These are phyloP conservation scores for Bradypodion ventrale DNA, from an alignment of 2,797 vertebrate genomes.

Conservation along the genomic window DNA sequence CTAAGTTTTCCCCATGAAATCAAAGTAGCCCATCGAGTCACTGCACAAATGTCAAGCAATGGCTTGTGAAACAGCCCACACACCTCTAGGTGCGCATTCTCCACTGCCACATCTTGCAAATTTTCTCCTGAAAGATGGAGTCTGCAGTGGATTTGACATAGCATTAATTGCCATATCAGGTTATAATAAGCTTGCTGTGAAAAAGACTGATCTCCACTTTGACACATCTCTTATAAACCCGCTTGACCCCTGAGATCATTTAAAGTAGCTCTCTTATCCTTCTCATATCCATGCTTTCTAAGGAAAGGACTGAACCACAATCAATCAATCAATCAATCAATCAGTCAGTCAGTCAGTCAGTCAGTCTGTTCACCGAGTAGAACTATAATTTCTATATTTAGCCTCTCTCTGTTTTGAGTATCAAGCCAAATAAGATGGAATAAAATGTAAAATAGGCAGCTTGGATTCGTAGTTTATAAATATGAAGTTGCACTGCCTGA, in stretches of 20 bases:
- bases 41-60: rapidly evolving
- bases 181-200: not conserved
- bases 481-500: not conserved
- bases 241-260: not conserved
- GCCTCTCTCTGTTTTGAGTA: no score
- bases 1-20: no score
- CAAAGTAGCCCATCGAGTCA: not conserved
- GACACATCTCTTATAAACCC: not conserved
- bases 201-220: not conserved
- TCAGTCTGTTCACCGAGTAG: no score
- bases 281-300: no score
- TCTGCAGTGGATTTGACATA: not conserved
- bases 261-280: not conserved
- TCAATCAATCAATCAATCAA: not conserved
- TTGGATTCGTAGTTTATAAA: not conserved
- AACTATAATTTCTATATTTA: no score
- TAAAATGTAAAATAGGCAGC: not conserved
- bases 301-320: not conserved
- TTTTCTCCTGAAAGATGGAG: not conserved
- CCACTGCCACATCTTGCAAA: not conserved
- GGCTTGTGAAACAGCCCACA: no score
- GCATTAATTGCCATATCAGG: constrained; percentile 3
- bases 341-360: not conserved
- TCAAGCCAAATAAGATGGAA: not conserved
- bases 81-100: no score